These are phyloP conservation scores for Prochilodus magdalenae DNA, from an alignment of 2,113 vertebrate genomes.

Conservation along the genomic window DNA sequence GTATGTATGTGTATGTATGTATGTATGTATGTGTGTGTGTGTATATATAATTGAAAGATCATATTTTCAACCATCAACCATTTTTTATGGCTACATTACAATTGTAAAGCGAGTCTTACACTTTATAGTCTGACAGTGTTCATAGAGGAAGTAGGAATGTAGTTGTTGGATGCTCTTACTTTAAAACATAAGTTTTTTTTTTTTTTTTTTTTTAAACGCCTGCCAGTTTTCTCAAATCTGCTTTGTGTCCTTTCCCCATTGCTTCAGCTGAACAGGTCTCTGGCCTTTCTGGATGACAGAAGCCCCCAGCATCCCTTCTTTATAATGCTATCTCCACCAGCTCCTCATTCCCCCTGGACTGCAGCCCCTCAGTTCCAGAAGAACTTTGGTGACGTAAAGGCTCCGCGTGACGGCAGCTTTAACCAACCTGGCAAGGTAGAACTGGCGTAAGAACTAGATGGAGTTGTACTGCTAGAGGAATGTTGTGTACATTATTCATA, in stretches of 20 bases:
- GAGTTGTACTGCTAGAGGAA: not conserved
- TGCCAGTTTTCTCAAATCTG: not conserved
- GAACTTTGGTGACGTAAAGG: conserved; percentile 67
- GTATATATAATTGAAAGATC: too few relatives aligned
- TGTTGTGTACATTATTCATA: not conserved
- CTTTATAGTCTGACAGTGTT: not conserved
- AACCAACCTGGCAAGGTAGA: conserved; percentile 75
- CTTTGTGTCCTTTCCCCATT: not conserved
- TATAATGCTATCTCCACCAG: conserved; percentile 78
- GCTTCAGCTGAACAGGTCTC: conserved; percentile 72
- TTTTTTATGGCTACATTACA: not conserved
- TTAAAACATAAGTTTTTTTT: not conserved
- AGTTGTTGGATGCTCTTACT: not conserved
- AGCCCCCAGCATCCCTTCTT: conserved; percentile 77
- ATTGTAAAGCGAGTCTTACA: not conserved
- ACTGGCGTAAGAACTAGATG: not conserved
- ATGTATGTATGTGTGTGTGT: too few relatives aligned
- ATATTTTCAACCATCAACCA: not conserved
- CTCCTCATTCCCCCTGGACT: conserved; percentile 80
- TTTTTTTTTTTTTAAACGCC: not conserved
- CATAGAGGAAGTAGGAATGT: not conserved
- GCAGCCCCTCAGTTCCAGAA: conserved; percentile 77
- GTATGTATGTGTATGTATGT: too few relatives aligned
- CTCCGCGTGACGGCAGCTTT: conserved; percentile 81
- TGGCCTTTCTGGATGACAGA: conserved; percentile 72